A percentile compares a stretch with the other conserved stretches of the same genome.
Evolutionary conservation across 2,888 invertebrate genomes (phyloP).

Genomic region (Mythimna lalbum): DNA sequence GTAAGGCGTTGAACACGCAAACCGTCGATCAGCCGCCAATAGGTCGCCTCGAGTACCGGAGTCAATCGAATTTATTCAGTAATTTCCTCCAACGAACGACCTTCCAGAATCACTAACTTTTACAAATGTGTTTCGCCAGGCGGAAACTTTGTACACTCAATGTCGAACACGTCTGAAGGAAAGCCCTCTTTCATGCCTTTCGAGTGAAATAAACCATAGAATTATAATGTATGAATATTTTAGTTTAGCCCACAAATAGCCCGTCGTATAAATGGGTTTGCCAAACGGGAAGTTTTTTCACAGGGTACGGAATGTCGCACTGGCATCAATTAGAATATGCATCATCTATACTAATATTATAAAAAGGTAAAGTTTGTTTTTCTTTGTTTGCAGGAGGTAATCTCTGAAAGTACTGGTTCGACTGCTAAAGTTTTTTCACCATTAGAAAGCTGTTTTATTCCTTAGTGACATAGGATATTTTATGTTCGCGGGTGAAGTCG

Average conservation of each 20-base stretch:
- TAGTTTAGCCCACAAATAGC: conserved; percentile 43
- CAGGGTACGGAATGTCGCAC: not conserved
- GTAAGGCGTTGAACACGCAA: conserved; percentile 78
- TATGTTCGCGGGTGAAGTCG: too few species aligned
- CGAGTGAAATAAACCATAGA: conserved; percentile 54
- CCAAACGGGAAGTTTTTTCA: conserved; percentile 52
- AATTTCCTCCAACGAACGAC: conserved; percentile 81
- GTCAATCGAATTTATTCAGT: conserved; percentile 88
- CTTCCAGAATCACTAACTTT: conserved; percentile 77
- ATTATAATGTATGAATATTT: conserved; percentile 61
- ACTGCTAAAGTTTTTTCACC: too few species aligned
- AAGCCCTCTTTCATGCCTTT: conserved; percentile 54
- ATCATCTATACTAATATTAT: not conserved
- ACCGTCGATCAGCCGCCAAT: conserved; percentile 83
- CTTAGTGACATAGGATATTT: too few species aligned
- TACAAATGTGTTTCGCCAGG: conserved; percentile 76
- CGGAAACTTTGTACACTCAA: conserved; percentile 68
- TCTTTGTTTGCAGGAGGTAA: too few species aligned
- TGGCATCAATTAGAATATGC: not conserved
- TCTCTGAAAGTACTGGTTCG: too few species aligned
- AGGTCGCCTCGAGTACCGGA: conserved; percentile 74
- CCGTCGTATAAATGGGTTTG: conserved; percentile 47
- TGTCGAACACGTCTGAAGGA: conserved; percentile 39
- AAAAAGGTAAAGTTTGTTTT: too few species aligned
- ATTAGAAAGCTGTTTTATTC: too few species aligned